Base-by-base conservation (phyloP, 1,140 invertebrate species). In the Coenobita brevimanus region DNA sequence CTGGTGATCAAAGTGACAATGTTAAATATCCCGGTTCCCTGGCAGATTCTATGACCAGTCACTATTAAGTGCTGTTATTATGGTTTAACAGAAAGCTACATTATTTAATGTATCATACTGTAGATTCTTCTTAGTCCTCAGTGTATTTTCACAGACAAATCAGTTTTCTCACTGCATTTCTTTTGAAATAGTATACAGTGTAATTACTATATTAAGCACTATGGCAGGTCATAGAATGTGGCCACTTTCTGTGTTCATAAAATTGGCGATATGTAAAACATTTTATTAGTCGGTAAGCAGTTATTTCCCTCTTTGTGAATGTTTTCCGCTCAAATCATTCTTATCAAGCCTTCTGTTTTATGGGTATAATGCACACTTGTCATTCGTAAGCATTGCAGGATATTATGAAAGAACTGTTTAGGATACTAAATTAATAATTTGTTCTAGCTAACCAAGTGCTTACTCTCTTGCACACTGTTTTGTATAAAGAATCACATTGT, bases 1-100 rank as follows among this genome's bases (percentile, higher is more conserved):
- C 76, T 81, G 85, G 85, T 87, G 76, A 87, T 87, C 85, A 87
- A 87, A 87, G 85, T 87, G 85, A 87, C 85, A 87, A 80, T 46
- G 46, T 80, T 60, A 80, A 80, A 69, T 41, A 82, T 50, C 57
- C 76, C 46, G 73, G 62, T 80, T 62, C 76, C 62, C 60, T 57
- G 67, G 76, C 64, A 87, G 64, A 54, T 87, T 81, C 67, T 62
- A 87, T 87, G 85, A 87, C 85, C 62, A 60, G 85, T 76, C 62
- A 71, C 64, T 73, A 38, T 67, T 69, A 33, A 69, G 76, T 80
- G 46, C 50, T 60, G 57, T 46, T 21, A 21, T 33, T 13, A 69
- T 57, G 17, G 67, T 30, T 41, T 43, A 57, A 50, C 43, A 60
- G 43, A 43, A 85, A 50, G 64, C 78, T 81, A 41, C 43, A 81